Evolutionary conservation across 2,888 invertebrate genomes (phyloP).

Genomic region (Mystacides longicornis): DNA sequence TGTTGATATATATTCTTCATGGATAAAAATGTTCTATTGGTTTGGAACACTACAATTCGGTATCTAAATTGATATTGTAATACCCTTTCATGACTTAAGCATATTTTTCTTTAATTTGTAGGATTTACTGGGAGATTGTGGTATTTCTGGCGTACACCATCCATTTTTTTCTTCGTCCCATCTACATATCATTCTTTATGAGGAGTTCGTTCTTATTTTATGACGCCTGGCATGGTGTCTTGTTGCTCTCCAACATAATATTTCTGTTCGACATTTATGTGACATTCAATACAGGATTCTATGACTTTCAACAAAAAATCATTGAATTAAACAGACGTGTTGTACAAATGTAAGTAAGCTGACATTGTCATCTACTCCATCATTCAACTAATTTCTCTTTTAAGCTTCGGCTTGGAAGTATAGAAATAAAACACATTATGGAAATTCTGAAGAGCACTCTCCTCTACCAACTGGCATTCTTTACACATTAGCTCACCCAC

Average conservation of each 20-base stretch:
- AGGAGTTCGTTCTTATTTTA: neutral
- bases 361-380: neutral
- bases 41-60: too few species aligned
- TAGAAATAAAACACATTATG: too few species aligned
- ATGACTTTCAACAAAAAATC: slow-evolving; percentile 7
- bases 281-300: slow-evolving; percentile 35
- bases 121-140: slow-evolving; percentile 29
- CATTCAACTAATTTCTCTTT: neutral
- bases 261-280: slow-evolving; percentile 35
- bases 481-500: too few species aligned
- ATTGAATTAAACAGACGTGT: slow-evolving; percentile 31
- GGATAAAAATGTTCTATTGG: too few species aligned
- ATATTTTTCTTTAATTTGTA: too few species aligned
- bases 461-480: too few species aligned
- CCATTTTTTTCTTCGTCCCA: neutral
- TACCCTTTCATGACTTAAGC: too few species aligned
- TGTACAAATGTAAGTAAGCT: slow-evolving; percentile 23
- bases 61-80: too few species aligned
- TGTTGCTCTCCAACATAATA: slow-evolving; percentile 31
- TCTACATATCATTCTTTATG: slow-evolving; percentile 29
- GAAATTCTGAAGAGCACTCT: too few species aligned
- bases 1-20: too few species aligned
- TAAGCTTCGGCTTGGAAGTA: too few species aligned
- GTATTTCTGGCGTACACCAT: neutral
- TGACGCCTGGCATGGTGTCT: neutral